Evolutionary conservation across 2,888 invertebrate species (phyloP), one percentile per base, ranked within the genome.

Genomic region (Trichogramma dendrolimi): DNA sequence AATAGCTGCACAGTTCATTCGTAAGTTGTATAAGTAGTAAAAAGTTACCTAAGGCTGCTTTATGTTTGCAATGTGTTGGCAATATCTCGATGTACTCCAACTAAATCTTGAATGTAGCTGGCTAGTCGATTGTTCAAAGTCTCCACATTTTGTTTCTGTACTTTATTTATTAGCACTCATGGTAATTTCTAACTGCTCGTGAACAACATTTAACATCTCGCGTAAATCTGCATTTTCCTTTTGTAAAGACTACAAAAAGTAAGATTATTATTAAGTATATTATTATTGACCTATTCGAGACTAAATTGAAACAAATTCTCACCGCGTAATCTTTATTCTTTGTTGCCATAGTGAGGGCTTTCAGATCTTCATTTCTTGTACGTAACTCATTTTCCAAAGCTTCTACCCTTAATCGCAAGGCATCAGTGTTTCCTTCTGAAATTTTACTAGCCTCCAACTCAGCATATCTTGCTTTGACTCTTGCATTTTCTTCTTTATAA

Each of bases 401-500:
- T 70, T 94, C 94, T 40, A 91, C 89, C 75, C 92, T 87, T 74
- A 89, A 86, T 72, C 94, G 84, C 60, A 94, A 80, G 27, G 85
- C 83, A 70, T 86, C 86, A 64, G 74, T 75, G 59, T 79, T 79
- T 39, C 79, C 79, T 62, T 78, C 79, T 50, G 78, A 73, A 61
- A 79, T 77, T 79, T 87, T 86, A 64, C 87, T 85, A 67, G 87
- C 86, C 74, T 90, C 89, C 64, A 89, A 79, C 73, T 89, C 86
- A 52, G 87, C 83, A 68, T 87, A 87, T 72, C 87, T 89, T 53
- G 86, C 84, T 77, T 90, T 90, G 72, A 94, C 87, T 63, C 92
- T 84, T 67, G 90, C 88, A 79, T 94, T 94, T 79, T 94, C 94
- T 79, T 94, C 94, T 79, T 94, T 88, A 75, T 93, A 91, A 70